A percentile compares a stretch with the other conserved stretches of the same genome.
These are phyloP conservation scores for Craseonycteris thonglongyai DNA, from an alignment of 2,113 vertebrate genomes.

Conservation along the genomic window DNA sequence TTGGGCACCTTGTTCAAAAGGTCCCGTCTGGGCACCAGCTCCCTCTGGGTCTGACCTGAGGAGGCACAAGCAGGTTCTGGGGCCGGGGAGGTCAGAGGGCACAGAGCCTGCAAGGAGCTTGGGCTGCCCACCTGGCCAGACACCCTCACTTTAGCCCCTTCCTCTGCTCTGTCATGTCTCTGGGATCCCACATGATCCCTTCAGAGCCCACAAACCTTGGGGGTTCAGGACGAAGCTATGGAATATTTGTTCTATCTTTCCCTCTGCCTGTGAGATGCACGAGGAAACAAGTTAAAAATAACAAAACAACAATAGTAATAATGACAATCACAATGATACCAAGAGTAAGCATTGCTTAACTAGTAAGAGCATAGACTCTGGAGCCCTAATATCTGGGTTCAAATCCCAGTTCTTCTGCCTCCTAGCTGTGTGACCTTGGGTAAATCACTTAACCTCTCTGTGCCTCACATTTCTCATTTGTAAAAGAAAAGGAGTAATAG, in stretches of 20 bases:
- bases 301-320: no score
- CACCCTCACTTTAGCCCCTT: not conserved
- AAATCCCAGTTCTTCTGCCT: not conserved
- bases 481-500: not conserved
- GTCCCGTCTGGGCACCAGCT: not conserved
- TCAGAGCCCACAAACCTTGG: not conserved
- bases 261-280: not conserved
- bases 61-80: not conserved
- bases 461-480: not conserved
- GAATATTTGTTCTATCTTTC: not conserved
- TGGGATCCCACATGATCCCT: not conserved
- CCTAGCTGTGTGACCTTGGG: not conserved
- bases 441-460: not conserved
- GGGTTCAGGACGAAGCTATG: conserved; percentile 32
- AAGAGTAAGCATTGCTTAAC: not conserved
- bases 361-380: not conserved
- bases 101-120: not conserved
- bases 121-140: fast-evolving
- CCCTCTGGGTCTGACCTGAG: not conserved
- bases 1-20: conserved; percentile 57
- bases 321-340: not conserved
- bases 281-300: not conserved
- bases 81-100: not conserved
- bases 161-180: not conserved
- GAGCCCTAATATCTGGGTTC: not conserved